These are phyloP conservation scores for Seladonia tumulorum DNA, from an alignment of 2,888 invertebrate genomes.

Conservation along the genomic window DNA sequence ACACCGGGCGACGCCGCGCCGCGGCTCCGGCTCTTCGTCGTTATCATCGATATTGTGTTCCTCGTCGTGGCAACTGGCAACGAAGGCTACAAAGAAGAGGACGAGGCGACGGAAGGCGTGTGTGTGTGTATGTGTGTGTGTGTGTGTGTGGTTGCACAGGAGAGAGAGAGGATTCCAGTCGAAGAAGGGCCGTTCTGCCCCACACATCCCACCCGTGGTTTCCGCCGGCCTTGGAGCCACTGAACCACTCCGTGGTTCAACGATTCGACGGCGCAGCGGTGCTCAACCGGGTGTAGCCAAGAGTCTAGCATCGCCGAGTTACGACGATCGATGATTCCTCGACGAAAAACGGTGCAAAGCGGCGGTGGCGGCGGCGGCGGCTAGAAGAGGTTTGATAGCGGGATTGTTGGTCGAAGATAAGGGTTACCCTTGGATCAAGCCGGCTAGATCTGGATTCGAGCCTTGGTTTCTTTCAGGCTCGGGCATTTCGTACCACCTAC, in stretches of 20 bases:
- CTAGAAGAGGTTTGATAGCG: conserved; percentile 52
- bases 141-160: conserved; percentile 65
- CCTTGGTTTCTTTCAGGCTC: conserved; percentile 41
- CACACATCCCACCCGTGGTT: conserved; percentile 83
- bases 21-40: conserved; percentile 20
- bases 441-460: conserved; percentile 53
- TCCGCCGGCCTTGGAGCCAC: conserved; percentile 85
- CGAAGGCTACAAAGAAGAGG: conserved; percentile 55
- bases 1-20: neutral
- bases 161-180: conserved; percentile 73
- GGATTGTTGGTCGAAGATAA: conserved; percentile 66
- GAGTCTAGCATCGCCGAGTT: neutral
- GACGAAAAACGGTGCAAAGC: neutral
- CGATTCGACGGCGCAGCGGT: conserved; percentile 83
- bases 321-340: neutral
- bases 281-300: conserved; percentile 76
- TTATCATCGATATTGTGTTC: conserved; percentile 52
- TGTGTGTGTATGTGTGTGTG: too few species aligned
- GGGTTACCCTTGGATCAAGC: conserved; percentile 26
- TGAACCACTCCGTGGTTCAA: conserved; percentile 85
- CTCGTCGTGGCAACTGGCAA: conserved; percentile 52
- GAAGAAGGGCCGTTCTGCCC: conserved; percentile 75
- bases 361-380: conserved; percentile 13
- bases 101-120: conserved; percentile 71
- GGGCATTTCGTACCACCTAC: conserved; percentile 65